These are phyloP conservation scores for Pollachius pollachius DNA, from an alignment of 2,113 vertebrate species.

Conservation along the genomic window DNA sequence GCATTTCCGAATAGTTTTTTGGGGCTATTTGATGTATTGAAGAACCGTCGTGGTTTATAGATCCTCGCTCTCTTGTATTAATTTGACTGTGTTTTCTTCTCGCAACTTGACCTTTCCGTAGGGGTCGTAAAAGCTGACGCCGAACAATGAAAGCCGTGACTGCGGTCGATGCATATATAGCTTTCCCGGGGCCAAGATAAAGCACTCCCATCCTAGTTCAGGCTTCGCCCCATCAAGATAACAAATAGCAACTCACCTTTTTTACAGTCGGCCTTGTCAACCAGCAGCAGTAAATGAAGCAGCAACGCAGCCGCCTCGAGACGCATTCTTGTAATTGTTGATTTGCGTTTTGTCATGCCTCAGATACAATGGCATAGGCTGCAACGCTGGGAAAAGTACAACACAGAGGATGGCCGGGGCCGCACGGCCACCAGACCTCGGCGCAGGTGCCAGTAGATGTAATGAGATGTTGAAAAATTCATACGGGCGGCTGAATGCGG, in stretches of 20 bases:
- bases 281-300: slow-evolving; percentile 71
- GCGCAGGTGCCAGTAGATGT: slow-evolving; percentile 65
- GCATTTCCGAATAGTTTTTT: neutral
- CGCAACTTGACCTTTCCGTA: slow-evolving; percentile 11
- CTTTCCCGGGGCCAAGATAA: slow-evolving; percentile 25
- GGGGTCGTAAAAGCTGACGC: slow-evolving; percentile 32
- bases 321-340: slow-evolving; percentile 58
- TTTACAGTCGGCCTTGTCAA: slow-evolving; percentile 66
- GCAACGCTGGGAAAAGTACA: no score
- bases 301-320: slow-evolving; percentile 59
- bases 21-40: neutral
- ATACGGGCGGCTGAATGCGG: slow-evolving; percentile 69
- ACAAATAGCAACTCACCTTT: slow-evolving; percentile 82
- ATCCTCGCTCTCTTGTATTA: slow-evolving; percentile 3
- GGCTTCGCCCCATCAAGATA: slow-evolving; percentile 34
- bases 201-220: slow-evolving; percentile 27
- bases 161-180: slow-evolving; percentile 13
- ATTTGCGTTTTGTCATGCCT: slow-evolving; percentile 53
- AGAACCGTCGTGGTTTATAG: neutral
- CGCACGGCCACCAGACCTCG: slow-evolving; percentile 58
- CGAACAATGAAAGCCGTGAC: slow-evolving; percentile 33
- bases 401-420: slow-evolving; percentile 24
- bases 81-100: slow-evolving; percentile 6
- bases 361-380: slow-evolving; percentile 40
- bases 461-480: slow-evolving; percentile 82